Evolutionary conservation across 2,113 vertebrate species (phyloP).

Genomic region (Benitochromis conjunctus): DNA sequence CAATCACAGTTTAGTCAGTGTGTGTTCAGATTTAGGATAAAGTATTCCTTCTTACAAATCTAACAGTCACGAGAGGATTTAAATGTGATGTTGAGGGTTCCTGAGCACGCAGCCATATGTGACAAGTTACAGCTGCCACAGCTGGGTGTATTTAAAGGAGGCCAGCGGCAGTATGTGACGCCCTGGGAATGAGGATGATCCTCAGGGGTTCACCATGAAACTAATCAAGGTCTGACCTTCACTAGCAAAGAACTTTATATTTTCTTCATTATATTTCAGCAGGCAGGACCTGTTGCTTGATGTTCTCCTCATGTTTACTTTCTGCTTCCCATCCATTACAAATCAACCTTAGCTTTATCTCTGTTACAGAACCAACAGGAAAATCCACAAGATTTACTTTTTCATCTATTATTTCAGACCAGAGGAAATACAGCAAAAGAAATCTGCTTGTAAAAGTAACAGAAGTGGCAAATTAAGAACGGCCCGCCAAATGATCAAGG

Average conservation of each 20-base stretch:
- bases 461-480: not conserved
- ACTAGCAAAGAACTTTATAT: not conserved
- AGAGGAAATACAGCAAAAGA: not conserved
- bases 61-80: not conserved
- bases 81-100: rapidly evolving
- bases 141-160: not conserved
- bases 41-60: not conserved
- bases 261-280: not conserved
- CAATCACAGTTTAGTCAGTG: no score
- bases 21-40: no score
- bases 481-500: not conserved
- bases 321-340: not conserved
- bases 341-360: rapidly evolving
- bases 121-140: not conserved
- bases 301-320: not conserved
- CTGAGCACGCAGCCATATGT: rapidly evolving
- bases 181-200: not conserved
- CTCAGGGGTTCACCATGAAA: not conserved
- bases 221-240: not conserved
- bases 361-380: rapidly evolving
- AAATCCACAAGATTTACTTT: not conserved
- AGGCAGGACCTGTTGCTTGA: not conserved
- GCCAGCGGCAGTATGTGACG: not conserved
- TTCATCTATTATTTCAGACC: not conserved
- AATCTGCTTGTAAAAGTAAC: not conserved